Percentiles rank a stretch among this genome's conserved stretches.
Evolutionary conservation across 2,113 vertebrate genomes (phyloP).

Genomic region (Notarius quadriscutis): DNA sequence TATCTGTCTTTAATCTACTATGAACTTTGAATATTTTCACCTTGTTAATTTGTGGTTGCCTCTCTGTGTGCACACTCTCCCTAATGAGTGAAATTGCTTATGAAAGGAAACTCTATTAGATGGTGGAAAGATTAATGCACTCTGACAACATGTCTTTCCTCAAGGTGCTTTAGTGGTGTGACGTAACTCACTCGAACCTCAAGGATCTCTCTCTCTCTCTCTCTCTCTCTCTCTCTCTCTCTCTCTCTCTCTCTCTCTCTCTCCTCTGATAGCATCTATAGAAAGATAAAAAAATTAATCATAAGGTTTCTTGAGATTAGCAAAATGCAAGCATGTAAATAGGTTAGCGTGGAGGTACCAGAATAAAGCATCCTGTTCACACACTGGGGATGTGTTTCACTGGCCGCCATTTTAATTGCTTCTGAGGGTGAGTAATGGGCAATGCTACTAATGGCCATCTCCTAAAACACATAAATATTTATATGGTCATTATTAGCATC

Average conservation of each 20-base stretch:
- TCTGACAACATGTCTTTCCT: conserved; percentile 75
- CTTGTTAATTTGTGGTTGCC: conserved; percentile 41
- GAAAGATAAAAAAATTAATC: conserved; percentile 31
- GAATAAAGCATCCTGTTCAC: conserved; percentile 10
- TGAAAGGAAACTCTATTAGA: conserved; percentile 74
- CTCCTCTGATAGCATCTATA: conserved; percentile 35
- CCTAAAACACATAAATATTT: conserved; percentile 60
- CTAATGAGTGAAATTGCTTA: conserved; percentile 75
- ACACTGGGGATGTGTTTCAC: conserved; percentile 42
- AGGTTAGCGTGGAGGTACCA: conserved; percentile 12
- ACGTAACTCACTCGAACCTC: conserved; percentile 59
- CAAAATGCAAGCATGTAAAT: conserved; percentile 16
- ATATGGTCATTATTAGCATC: conserved; percentile 53
- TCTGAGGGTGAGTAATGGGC: conserved; percentile 62
- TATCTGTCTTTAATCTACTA: conserved; percentile 46
- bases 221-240: conserved; percentile 39
- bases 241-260: conserved; percentile 40
- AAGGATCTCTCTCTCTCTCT: conserved; percentile 49
- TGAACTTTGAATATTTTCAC: conserved; percentile 54
- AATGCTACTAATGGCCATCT: conserved; percentile 57
- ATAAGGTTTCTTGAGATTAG: conserved; percentile 18
- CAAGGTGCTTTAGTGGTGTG: conserved; percentile 66
- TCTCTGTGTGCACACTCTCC: conserved; percentile 64
- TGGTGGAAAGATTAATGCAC: conserved; percentile 71
- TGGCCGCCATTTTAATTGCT: conserved; percentile 57